These are phyloP conservation scores for Acronicta psi DNA, from an alignment of 2,888 invertebrate genomes.

Conservation along the genomic window DNA sequence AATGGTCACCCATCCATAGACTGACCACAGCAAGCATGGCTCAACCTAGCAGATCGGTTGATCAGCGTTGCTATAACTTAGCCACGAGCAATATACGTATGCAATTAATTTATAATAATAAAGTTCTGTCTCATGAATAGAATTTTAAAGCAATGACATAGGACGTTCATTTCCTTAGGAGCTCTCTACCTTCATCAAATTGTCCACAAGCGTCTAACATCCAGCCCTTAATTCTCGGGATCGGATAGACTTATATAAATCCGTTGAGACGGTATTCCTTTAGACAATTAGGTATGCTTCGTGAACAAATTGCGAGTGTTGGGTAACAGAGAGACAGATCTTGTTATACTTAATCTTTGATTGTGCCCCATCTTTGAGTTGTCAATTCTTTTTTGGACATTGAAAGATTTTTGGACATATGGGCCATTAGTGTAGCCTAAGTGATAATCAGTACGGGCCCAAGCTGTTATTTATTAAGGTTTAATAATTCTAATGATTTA, in stretches of 20 bases:
- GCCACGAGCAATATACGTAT: no score
- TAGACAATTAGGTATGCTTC: slow-evolving; percentile 72
- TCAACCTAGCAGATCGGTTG: no score
- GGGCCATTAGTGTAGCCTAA: neutral
- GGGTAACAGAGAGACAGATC: slow-evolving; percentile 44
- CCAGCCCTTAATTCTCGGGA: slow-evolving; percentile 57
- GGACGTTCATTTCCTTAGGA: slow-evolving; percentile 10
- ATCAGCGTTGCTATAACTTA: no score
- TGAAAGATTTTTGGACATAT: neutral
- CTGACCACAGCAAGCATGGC: no score
- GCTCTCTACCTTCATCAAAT: slow-evolving; percentile 29
- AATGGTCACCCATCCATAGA: no score
- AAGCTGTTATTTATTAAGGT: neutral
- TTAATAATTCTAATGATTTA: neutral
- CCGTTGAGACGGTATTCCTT: slow-evolving; percentile 69
- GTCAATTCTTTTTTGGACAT: slow-evolving; percentile 14
- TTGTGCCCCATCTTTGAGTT: slow-evolving; percentile 4
- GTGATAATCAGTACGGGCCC: neutral
- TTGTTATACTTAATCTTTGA: slow-evolving; percentile 25
- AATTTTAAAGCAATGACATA: neutral
- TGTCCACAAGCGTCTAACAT: slow-evolving; percentile 42
- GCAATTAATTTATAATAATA: neutral
- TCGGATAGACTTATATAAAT: slow-evolving; percentile 67
- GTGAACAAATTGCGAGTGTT: slow-evolving; percentile 61
- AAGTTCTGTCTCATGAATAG: neutral